phyloP scores from a whole-genome alignment of 1,140 invertebrate genomes.

The Laodelphax striatellus region DNA sequence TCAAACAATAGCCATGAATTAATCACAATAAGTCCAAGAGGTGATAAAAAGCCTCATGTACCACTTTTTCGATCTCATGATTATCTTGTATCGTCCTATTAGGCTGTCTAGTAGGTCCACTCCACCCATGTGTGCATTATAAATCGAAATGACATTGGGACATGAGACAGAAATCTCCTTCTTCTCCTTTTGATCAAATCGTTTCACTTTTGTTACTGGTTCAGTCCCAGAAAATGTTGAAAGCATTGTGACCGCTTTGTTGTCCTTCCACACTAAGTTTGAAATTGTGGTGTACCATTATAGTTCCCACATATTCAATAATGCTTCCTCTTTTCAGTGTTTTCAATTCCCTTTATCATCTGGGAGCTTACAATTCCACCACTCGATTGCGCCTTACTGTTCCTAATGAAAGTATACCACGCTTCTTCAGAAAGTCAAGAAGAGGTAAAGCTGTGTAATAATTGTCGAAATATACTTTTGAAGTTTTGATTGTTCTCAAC shows the following conservation, averaged over 20 bases:
- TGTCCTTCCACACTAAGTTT: conserved; percentile 26
- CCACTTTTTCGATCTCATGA: conserved; percentile 18
- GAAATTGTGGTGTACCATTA: conserved; percentile 11
- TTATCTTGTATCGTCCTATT: conserved; percentile 24
- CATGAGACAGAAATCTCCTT: conserved; percentile 1
- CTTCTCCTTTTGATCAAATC: conserved; percentile 9
- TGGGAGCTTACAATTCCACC: conserved; percentile 19
- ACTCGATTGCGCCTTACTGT: conserved; percentile 21
- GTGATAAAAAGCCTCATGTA: conserved; percentile 10
- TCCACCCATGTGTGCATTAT: conserved; percentile 26
- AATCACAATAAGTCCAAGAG: no score
- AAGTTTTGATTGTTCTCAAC: conserved; percentile 13
- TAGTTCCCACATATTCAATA: background rate
- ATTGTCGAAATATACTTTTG: conserved; percentile 21
- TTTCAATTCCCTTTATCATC: conserved; percentile 15
- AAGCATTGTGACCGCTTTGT: conserved; percentile 27
- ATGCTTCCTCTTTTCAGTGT: conserved; percentile 3
- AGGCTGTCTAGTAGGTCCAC: conserved; percentile 27
- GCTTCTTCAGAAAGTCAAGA: conserved; percentile 17
- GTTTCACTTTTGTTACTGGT: conserved; percentile 18
- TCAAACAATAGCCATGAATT: no score
- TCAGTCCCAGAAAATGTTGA: conserved; percentile 26
- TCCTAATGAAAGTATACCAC: conserved; percentile 18
- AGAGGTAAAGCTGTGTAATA: conserved; percentile 18
- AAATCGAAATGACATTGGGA: conserved; percentile 10